Evolutionary conservation across 2,113 vertebrate species (phyloP).

Genomic region (Anguilla japonica): DNA sequence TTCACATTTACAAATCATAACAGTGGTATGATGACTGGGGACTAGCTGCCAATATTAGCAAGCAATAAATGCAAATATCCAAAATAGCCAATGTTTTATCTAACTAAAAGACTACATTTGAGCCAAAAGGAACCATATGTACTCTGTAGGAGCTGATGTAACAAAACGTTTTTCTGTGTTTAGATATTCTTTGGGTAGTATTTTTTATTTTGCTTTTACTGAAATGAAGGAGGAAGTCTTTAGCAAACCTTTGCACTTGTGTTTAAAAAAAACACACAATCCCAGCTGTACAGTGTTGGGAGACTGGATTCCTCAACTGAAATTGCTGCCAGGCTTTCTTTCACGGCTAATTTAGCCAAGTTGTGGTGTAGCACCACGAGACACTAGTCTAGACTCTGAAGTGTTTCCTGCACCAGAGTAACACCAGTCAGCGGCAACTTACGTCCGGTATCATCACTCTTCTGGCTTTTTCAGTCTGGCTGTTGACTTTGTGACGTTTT

Average conservation of each 20-base stretch:
- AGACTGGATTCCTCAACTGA: neutral
- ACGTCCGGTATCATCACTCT: slow-evolving; percentile 54
- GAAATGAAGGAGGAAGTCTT: neutral
- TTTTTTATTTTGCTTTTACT: neutral
- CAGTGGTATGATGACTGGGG: neutral
- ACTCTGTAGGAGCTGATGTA: too few species aligned
- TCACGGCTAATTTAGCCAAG: neutral
- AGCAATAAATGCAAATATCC: neutral
- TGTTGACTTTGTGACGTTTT: neutral
- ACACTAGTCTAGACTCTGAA: slow-evolving; percentile 3
- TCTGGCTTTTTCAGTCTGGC: slow-evolving; percentile 41
- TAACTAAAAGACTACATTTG: too few species aligned
- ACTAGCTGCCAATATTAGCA: neutral
- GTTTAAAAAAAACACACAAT: neutral
- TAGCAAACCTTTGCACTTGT: neutral
- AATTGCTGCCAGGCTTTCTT: neutral
- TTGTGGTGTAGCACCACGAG: neutral
- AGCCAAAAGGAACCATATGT: too few species aligned
- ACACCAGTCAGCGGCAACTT: slow-evolving; percentile 34
- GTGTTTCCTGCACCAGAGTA: neutral
- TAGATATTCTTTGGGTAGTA: neutral
- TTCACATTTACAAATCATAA: neutral
- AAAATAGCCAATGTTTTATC: neutral
- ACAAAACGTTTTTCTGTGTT: neutral
- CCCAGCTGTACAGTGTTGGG: neutral